phyloP scores from a whole-genome alignment of 2,113 vertebrate genomes.

The Megaceryle maxima region DNA sequence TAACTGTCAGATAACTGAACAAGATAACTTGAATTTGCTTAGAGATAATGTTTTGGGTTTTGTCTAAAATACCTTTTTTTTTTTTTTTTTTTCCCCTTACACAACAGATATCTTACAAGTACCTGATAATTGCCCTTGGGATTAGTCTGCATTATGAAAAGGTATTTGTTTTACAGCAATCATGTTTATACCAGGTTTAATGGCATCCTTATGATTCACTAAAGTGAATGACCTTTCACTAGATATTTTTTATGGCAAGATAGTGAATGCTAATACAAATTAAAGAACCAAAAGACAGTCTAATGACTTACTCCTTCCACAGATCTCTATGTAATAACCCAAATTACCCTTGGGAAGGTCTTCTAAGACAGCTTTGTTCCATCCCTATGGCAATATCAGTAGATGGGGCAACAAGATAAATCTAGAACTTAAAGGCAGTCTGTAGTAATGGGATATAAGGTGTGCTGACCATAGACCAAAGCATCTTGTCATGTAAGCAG shows the following conservation, averaged over 20 bases:
- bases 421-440: neutral
- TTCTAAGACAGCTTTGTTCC: neutral
- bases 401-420: neutral
- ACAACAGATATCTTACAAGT: constrained; percentile 90
- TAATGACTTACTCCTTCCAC: neutral
- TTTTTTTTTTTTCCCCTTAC: neutral
- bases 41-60: neutral
- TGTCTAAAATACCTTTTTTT: neutral
- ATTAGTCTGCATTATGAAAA: constrained; percentile 91
- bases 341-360: neutral
- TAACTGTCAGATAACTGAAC: neutral
- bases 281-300: neutral
- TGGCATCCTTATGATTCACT: neutral
- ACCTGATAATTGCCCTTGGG: constrained; percentile 94
- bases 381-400: neutral
- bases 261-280: neutral
- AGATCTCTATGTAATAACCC: neutral
- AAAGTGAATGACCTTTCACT: neutral
- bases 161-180: constrained; percentile 73
- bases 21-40: neutral
- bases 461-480: neutral
- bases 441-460: neutral
- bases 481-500: neutral
- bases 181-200: neutral
- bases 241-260: neutral